Conservation (phyloP, 2,113 vertebrate genomes). For the Sula dactylatra region DNA sequence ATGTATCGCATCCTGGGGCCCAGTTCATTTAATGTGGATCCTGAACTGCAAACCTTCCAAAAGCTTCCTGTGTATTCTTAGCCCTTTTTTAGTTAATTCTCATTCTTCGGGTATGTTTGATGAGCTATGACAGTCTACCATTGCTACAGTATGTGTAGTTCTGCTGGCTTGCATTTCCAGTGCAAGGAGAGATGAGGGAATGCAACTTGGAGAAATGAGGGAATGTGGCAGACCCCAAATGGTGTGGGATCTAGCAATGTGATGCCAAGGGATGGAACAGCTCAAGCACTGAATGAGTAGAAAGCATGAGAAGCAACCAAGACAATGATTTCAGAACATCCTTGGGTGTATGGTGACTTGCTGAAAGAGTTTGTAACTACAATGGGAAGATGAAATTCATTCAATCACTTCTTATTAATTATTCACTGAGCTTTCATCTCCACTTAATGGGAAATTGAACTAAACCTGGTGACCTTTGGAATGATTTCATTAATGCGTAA, state of each 20-base stretch:
- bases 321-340: not conserved
- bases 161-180: not conserved
- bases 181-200: not conserved
- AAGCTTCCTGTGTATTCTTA: not conserved
- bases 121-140: not conserved
- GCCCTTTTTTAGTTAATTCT: not conserved
- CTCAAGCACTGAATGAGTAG: not conserved
- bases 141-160: not conserved
- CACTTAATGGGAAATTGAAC: constrained; percentile 8
- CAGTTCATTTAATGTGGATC: not conserved
- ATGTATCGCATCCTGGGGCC: accelerated
- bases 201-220: not conserved
- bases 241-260: accelerated
- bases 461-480: constrained; percentile 18
- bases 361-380: not conserved
- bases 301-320: not conserved
- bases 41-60: not conserved
- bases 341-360: not conserved
- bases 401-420: constrained; percentile 37
- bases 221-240: not conserved
- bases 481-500: constrained; percentile 14
- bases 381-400: not conserved
- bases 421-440: constrained; percentile 19
- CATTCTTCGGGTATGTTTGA: not conserved
- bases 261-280: not conserved